phyloP scores from a whole-genome alignment of 2,113 vertebrate genomes.

The Mormyrus iriodes region DNA sequence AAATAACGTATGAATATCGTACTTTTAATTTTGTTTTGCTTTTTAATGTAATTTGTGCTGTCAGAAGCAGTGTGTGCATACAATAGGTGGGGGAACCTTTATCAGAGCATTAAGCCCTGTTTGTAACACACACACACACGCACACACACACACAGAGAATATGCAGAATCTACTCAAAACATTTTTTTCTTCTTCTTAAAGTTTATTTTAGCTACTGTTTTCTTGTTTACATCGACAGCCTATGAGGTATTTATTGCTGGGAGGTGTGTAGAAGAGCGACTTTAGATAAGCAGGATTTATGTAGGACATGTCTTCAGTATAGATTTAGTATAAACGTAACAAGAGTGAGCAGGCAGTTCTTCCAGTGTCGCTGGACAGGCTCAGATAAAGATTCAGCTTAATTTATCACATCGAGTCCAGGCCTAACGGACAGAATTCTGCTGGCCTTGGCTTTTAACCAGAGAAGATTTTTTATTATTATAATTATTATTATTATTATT shows the following conservation, averaged over 20 bases:
- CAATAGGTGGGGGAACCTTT: not conserved
- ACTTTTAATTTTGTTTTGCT: not conserved
- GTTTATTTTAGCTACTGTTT: conserved; percentile 7
- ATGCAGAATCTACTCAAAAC: not conserved
- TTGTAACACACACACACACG: not conserved
- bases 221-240: conserved; percentile 15
- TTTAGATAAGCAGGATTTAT: conserved; percentile 8
- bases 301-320: conserved; percentile 19
- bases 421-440: conserved; percentile 5
- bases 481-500: no score
- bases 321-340: conserved; percentile 23
- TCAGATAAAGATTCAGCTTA: conserved; percentile 26
- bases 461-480: not conserved
- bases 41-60: not conserved
- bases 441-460: not conserved
- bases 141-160: not conserved
- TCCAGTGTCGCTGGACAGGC: not conserved
- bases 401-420: conserved; percentile 12
- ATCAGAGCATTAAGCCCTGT: not conserved
- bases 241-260: conserved; percentile 9
- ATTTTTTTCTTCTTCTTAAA: conserved; percentile 13
- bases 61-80: not conserved
- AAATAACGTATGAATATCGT: not conserved
- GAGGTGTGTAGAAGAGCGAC: not conserved
- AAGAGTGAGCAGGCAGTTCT: conserved; percentile 11